A percentile compares a stretch with the other conserved stretches of the same genome.
Conservation (phyloP, 2,888 invertebrate species). For the Strigamia crassipes region DNA sequence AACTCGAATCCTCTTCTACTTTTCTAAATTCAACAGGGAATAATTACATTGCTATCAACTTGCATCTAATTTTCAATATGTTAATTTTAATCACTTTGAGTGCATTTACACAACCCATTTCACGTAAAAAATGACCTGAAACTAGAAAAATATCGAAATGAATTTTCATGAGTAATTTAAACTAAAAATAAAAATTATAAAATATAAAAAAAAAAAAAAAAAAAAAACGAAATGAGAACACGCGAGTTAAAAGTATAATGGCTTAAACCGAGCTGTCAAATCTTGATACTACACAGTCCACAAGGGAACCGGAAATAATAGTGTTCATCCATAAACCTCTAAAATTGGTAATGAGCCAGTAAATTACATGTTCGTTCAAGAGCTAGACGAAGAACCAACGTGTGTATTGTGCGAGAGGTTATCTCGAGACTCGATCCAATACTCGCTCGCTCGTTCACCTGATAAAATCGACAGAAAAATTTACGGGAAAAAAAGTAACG, state of each 20-base stretch:
- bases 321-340: slow-evolving; percentile 28
- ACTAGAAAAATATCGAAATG: neutral
- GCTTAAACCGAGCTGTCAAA: neutral
- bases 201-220: no score
- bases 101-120: neutral
- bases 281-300: neutral
- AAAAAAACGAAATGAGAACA: neutral
- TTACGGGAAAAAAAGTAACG: no score
- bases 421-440: neutral
- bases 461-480: neutral
- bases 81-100: neutral
- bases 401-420: neutral
- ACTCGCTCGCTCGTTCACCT: neutral
- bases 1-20: neutral
- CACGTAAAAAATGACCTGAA: neutral
- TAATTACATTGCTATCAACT: neutral
- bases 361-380: slow-evolving; percentile 20
- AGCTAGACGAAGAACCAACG: neutral
- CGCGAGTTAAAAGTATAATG: neutral
- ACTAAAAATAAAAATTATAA: no score
- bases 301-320: slow-evolving; percentile 24
- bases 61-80: neutral
- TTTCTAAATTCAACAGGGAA: neutral
- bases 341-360: slow-evolving; percentile 34
- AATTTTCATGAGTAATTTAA: neutral